Evolutionary conservation across 1,140 invertebrate species (phyloP).

Genomic region (Coptotermes formosanus): DNA sequence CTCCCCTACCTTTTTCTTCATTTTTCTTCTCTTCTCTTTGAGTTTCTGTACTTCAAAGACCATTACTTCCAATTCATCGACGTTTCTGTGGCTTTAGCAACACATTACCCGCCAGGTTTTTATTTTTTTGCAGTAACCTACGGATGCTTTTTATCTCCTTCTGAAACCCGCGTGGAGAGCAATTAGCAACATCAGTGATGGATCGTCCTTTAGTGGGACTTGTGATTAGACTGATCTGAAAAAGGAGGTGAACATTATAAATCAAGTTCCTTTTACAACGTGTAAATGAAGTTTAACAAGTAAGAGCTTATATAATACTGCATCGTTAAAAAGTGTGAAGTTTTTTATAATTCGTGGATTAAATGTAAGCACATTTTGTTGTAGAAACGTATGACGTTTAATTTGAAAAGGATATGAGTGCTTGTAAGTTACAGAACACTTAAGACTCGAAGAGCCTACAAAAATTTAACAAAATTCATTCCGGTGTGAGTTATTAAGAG

Average conservation of each 20-base stretch:
- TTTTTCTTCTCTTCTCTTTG: not conserved
- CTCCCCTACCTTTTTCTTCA: not conserved
- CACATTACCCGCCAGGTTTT: not conserved
- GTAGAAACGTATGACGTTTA: no score
- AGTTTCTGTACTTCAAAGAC: not conserved
- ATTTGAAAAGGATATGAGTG: no score
- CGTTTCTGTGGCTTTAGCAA: not conserved
- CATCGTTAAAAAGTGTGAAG: no score
- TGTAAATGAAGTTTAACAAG: no score
- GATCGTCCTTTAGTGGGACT: not conserved
- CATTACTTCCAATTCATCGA: slow-evolving; percentile 5
- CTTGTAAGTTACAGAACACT: no score
- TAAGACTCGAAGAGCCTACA: no score
- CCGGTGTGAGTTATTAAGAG: no score
- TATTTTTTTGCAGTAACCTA: not conserved
- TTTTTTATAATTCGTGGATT: no score
- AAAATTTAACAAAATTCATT: no score
- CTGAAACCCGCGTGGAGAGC: not conserved
- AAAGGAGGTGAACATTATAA: not conserved
- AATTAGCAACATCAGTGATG: slow-evolving; percentile 4
- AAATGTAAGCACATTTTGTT: no score
- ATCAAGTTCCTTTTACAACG: no score
- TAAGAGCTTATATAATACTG: no score
- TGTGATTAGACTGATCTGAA: not conserved
- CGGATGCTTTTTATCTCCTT: not conserved